These are phyloP conservation scores for Busseola fusca DNA, from an alignment of 2,888 invertebrate species.

Conservation along the genomic window DNA sequence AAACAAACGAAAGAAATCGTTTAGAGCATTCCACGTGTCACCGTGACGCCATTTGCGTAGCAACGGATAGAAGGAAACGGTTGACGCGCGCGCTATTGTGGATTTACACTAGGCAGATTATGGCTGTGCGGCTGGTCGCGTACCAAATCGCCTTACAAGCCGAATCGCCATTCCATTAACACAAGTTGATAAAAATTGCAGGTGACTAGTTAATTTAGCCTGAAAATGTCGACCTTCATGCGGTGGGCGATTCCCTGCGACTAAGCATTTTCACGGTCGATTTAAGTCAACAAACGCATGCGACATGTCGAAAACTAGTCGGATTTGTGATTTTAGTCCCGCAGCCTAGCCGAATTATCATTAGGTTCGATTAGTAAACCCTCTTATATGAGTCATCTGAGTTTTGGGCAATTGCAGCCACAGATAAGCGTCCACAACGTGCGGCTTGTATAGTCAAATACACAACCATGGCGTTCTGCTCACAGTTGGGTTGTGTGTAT, in stretches of 20 bases:
- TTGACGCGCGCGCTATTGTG: background rate
- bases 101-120: background rate
- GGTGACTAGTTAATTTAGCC: background rate
- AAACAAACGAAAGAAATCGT: background rate
- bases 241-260: background rate
- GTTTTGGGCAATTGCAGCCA: no score
- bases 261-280: background rate
- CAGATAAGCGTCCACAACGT: no score
- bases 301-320: background rate
- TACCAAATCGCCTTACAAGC: background rate
- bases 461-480: no score
- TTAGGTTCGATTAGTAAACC: no score
- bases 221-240: background rate
- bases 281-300: background rate
- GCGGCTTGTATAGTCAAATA: no score
- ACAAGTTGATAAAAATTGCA: background rate
- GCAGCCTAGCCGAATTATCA: background rate
- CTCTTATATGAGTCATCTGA: no score
- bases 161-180: background rate
- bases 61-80: background rate
- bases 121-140: background rate
- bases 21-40: background rate
- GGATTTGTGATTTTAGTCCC: background rate
- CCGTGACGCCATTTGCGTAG: background rate
- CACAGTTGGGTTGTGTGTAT: no score